A percentile compares a stretch with the other conserved stretches of the same genome.
phyloP scores from a whole-genome alignment of 1,140 invertebrate genomes.

The Cephus cinctus region DNA sequence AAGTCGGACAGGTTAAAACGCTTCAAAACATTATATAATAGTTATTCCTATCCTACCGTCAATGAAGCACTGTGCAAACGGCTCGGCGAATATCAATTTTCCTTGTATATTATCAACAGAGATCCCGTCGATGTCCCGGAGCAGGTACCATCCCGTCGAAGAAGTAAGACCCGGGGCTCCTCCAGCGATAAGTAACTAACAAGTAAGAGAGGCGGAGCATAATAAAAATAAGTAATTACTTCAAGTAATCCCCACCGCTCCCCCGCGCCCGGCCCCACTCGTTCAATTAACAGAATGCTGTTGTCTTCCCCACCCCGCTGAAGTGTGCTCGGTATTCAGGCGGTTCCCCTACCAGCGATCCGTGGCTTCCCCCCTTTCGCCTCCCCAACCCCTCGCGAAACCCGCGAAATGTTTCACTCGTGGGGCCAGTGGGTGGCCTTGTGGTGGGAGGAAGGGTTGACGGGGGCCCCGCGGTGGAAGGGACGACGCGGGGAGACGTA shows the following conservation, averaged over 20 bases:
- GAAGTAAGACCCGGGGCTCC: too few species aligned
- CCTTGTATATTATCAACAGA: too few species aligned
- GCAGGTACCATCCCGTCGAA: too few species aligned
- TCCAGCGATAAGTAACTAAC: neutral
- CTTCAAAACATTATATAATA: too few species aligned
- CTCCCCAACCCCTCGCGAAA: constrained; percentile 35
- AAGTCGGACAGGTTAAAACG: too few species aligned
- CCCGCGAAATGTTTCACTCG: constrained; percentile 53
- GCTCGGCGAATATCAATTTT: too few species aligned
- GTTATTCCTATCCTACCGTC: too few species aligned
- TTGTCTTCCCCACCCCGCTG: constrained; percentile 44
- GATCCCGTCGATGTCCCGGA: too few species aligned
- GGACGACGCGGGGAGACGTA: constrained; percentile 5
- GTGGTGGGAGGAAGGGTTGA: neutral
- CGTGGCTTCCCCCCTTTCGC: constrained; percentile 13
- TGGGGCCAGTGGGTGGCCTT: neutral
- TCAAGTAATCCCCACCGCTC: constrained; percentile 41
- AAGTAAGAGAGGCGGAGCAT: constrained; percentile 38
- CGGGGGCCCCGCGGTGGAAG: neutral
- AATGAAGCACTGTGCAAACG: too few species aligned
- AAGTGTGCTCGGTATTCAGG: neutral
- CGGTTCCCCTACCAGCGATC: neutral
- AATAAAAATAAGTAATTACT: constrained; percentile 58
- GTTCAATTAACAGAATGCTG: constrained; percentile 56
- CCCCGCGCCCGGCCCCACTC: constrained; percentile 23